These are phyloP conservation scores for Leptopilina clavipes DNA, from an alignment of 1,140 invertebrate species.

Conservation along the genomic window DNA sequence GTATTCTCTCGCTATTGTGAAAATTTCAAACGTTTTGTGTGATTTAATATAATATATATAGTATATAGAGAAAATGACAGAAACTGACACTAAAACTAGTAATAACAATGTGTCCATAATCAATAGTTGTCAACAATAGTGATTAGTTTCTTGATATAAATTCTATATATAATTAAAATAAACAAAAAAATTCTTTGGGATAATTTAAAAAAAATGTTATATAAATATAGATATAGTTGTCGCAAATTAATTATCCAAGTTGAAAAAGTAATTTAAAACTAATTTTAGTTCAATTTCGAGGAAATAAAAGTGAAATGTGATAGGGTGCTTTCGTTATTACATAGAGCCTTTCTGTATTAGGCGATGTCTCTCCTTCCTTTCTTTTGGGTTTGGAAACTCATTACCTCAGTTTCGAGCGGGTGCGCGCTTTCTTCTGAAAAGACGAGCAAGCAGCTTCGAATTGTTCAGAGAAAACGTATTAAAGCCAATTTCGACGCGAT, in stretches of 20 bases:
- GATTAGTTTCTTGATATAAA: too few relatives aligned
- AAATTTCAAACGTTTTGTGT: neutral
- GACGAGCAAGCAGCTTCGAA: slow-evolving; percentile 16
- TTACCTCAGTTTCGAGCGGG: slow-evolving; percentile 24
- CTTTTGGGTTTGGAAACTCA: slow-evolving; percentile 19
- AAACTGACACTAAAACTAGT: too few relatives aligned
- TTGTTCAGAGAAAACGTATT: slow-evolving; percentile 28
- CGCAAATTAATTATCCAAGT: neutral
- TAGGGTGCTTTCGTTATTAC: slow-evolving; percentile 2
- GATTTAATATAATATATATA: neutral
- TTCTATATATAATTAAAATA: too few relatives aligned
- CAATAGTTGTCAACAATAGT: too few relatives aligned
- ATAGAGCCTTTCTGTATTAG: slow-evolving; percentile 16
- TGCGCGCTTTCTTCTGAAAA: slow-evolving; percentile 10
- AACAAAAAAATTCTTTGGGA: too few relatives aligned
- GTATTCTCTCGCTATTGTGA: neutral
- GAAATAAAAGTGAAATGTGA: neutral
- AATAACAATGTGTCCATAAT: too few relatives aligned
- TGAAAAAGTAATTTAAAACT: slow-evolving; percentile 9
- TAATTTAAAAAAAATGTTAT: too few relatives aligned
- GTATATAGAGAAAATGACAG: too few relatives aligned
- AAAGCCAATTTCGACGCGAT: slow-evolving; percentile 27
- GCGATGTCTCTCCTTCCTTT: slow-evolving; percentile 14
- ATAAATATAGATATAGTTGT: neutral
- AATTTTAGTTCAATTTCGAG: slow-evolving; percentile 6